A percentile compares a stretch with the other conserved stretches of the same genome.
These are phyloP conservation scores for Triplophysa tibetana DNA, from an alignment of 2,113 vertebrate genomes.

Conservation along the genomic window DNA sequence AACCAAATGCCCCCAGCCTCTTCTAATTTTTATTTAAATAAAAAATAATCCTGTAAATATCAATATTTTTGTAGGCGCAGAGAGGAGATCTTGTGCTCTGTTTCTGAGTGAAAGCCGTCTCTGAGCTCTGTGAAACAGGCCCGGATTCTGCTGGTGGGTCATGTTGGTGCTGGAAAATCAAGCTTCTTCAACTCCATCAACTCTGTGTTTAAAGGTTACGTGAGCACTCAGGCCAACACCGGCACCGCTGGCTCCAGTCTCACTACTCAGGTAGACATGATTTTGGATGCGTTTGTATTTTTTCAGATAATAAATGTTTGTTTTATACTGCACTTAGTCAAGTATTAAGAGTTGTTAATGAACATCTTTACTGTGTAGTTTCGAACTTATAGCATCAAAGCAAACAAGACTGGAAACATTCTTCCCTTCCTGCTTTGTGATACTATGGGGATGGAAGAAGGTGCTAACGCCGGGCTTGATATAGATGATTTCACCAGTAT, in stretches of 20 bases:
- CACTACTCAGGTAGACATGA: conserved; percentile 63
- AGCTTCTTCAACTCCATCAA: conserved; percentile 81
- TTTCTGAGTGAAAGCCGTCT: conserved; percentile 64
- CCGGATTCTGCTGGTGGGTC: conserved; percentile 75
- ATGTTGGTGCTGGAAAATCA: conserved; percentile 72
- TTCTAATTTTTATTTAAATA: no score
- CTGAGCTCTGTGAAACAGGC: no score
- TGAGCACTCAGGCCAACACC: conserved; percentile 66
- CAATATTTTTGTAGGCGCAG: conserved; percentile 51
- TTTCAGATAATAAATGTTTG: no score
- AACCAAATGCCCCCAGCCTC: no score
- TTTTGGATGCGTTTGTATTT: no score
- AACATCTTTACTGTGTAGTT: conserved; percentile 63
- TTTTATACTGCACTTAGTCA: no score
- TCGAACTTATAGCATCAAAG: conserved; percentile 63
- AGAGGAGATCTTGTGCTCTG: conserved; percentile 62
- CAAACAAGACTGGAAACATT: conserved; percentile 27
- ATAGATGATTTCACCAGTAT: conserved; percentile 64
- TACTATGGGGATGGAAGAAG: conserved; percentile 73
- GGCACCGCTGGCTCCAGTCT: conserved; percentile 69
- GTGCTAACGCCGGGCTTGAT: conserved; percentile 59
- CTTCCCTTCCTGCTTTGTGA: conserved; percentile 69
- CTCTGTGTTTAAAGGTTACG: conserved; percentile 70
- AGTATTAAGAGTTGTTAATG: no score
- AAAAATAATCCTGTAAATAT: no score